phyloP scores from a whole-genome alignment of 2,113 vertebrate species.

The Peucedramus taeniatus region DNA sequence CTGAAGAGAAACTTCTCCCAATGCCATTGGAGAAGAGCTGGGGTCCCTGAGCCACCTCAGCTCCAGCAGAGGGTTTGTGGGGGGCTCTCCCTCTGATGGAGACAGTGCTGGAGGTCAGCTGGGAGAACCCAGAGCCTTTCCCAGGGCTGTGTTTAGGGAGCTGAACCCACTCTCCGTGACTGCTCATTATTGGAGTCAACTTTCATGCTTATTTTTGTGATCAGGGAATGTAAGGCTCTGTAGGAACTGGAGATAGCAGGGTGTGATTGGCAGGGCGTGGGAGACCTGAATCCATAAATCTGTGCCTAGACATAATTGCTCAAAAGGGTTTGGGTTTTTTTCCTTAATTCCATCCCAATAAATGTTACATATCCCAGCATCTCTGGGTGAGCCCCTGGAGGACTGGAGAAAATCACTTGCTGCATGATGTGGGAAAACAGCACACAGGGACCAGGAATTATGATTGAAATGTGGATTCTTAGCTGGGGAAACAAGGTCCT shows the following conservation, averaged over 20 bases:
- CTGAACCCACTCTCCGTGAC: background rate
- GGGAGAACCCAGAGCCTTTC: background rate
- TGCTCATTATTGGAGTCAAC: background rate
- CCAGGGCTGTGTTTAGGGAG: background rate
- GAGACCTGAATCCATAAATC: conserved; percentile 11
- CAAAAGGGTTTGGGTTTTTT: rapidly evolving
- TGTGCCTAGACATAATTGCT: conserved; percentile 31
- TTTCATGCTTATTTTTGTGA: conserved; percentile 24
- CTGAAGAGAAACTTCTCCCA: background rate
- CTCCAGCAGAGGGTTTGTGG: background rate
- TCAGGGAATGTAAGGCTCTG: background rate
- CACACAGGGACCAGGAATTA: background rate
- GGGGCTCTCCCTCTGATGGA: rapidly evolving
- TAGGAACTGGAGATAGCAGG: background rate
- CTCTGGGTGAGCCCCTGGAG: background rate
- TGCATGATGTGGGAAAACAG: background rate
- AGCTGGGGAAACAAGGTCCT: background rate
- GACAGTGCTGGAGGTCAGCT: background rate
- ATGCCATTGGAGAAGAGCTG: background rate
- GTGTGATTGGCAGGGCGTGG: conserved; percentile 41
- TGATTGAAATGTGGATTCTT: background rate
- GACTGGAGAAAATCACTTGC: background rate
- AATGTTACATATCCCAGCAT: background rate
- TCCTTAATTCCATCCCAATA: background rate
- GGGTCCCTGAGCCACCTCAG: background rate